These are phyloP conservation scores for Aselliscus stoliczkanus DNA, from an alignment of 2,797 vertebrate genomes.

Conservation along the genomic window DNA sequence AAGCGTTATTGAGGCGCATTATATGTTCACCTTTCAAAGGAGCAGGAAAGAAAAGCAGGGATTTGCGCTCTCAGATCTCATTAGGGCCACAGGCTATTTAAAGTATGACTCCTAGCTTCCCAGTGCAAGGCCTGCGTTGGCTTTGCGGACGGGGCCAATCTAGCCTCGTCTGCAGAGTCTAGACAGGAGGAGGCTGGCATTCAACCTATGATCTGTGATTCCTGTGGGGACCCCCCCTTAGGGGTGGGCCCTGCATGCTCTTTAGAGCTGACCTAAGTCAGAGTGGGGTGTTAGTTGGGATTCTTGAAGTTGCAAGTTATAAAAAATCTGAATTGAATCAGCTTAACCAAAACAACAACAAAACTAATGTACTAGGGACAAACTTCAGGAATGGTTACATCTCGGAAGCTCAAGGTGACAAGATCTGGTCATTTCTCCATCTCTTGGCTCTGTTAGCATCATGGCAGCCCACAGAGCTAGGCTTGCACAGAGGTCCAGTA, in stretches of 20 bases:
- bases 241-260: not conserved
- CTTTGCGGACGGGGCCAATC: not conserved
- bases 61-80: not conserved
- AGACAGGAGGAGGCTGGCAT: not conserved
- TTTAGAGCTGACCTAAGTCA: not conserved
- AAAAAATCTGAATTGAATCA: not conserved
- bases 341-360: not conserved
- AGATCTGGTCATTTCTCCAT: not conserved
- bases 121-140: not conserved
- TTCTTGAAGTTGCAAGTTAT: not conserved
- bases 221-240: not conserved
- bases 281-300: not conserved
- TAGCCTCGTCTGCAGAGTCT: not conserved
- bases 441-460: not conserved
- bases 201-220: not conserved
- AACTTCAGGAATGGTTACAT: not conserved
- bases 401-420: not conserved
- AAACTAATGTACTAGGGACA: not conserved
- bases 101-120: not conserved
- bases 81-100: not conserved
- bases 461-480: not conserved
- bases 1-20: not conserved
- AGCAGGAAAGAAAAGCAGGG: not conserved
- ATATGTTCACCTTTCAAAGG: conserved; percentile 3
- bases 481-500: not conserved